Evolutionary conservation across 2,113 vertebrate species (phyloP), one percentile per base, ranked within the genome.

Genomic region (Triplophysa dalaica): DNA sequence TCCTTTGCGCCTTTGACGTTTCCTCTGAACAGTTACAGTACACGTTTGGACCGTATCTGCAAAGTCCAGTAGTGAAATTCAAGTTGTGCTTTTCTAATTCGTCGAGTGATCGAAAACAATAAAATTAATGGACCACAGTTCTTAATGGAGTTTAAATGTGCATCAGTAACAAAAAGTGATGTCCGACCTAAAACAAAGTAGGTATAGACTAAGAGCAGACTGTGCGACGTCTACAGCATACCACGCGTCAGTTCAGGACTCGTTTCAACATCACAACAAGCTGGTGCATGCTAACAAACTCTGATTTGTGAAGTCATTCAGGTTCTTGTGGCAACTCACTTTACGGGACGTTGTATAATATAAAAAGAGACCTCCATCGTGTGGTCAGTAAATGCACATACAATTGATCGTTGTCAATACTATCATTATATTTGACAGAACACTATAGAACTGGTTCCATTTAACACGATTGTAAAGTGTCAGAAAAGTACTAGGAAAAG

Each of bases 11-110:
- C 14, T 75, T 63, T 29, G 5, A 74, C 61, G 38, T 61, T 21
- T 74, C 70, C 50, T 52, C 50, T 16, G 50, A 52, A 52, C 50
- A 48, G 48, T 50, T 50, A n/a, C n/a, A 14, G 13, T 48, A 38
- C 33, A 38, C 33, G 33, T 38, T 38, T 38, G 6, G 33, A 38
- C 33, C 33, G 8, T 12, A 12, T 45, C 43, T 45, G 43, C 43
- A 9, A 45, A 12, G 10, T 45, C 52, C 12, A 41, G 19, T 21
- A 74, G 10, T 9, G n/a, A 3, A 74, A 45, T 74, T 17, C 60
- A 74, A 74, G 56, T 74, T 74, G 56, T 33, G 54, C 58, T 60
- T 4, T 16, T 63, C 24, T 38, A 48, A 22, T 70, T 82, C 62
- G 70, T 22, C 54, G 13, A 22, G 12, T 38, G 75, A 67, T 72